Evolutionary conservation across 2,797 vertebrate species (phyloP).

Genomic region (Carduelis carduelis): DNA sequence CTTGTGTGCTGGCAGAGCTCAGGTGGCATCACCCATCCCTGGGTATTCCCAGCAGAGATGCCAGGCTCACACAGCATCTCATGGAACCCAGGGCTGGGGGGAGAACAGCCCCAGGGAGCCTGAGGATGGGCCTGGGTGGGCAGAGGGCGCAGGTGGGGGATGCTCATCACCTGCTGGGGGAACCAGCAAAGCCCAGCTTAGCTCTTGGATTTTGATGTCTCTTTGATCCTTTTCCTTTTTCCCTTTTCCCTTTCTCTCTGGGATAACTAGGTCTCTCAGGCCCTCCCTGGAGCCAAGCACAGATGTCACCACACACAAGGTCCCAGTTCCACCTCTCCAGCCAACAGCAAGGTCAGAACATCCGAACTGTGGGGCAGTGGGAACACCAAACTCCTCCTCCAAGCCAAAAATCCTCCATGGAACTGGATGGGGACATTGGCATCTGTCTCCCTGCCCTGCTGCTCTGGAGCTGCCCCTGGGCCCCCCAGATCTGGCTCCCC

Average conservation of each 20-base stretch:
- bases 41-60: not conserved
- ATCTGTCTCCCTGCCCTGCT: not conserved
- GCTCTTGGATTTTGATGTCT: accelerated
- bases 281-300: not conserved
- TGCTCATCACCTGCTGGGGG: not conserved
- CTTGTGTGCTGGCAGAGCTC: accelerated
- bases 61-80: not conserved
- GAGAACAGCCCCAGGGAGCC: not conserved
- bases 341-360: not conserved
- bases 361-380: not conserved
- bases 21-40: not conserved
- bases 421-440: not conserved
- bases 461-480: not conserved
- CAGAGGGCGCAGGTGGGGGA: not conserved
- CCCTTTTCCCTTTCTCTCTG: too few relatives aligned
- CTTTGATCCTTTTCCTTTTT: not conserved
- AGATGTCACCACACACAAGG: not conserved
- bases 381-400: not conserved
- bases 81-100: not conserved
- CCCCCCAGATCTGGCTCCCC: not conserved
- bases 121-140: not conserved
- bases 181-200: not conserved
- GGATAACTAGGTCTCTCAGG: too few relatives aligned
- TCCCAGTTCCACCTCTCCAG: not conserved
- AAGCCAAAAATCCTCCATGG: not conserved